Base-by-base conservation (phyloP, 2,888 invertebrate species). In the Meiosimyza platycephala region DNA sequence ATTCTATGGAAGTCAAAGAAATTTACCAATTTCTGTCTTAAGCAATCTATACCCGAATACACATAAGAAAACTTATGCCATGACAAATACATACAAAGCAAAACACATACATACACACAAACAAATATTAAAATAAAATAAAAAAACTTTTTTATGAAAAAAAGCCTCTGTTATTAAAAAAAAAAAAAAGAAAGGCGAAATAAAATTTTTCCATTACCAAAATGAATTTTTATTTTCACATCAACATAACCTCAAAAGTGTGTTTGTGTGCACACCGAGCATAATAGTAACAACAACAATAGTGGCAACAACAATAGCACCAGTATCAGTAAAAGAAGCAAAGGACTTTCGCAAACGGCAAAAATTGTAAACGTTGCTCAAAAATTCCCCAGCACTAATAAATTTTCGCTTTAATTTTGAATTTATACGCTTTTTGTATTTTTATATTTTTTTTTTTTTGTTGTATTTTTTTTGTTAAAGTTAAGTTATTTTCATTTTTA, bases 171-270 rank as follows among this genome's bases (percentile, higher is more conserved):
- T 28, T 28, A 28, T 28, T 28, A 4, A 28, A 28, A 28, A 28
- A 28, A 28, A n/a, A 22, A 1, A 3, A 28, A 28, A 28, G 28
- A 28, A 28, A 18, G 50, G 50, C 28, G 40, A 47, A 62, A 52
- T 60, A 54, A 22, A 40, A 57, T 50, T 55, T 55, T 71, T 64
- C 71, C 71, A 71, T 71, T 71, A 71, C 48, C 33, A 71, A 71
- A 71, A 71, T 71, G 55, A 65, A 71, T 64, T 64, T 64, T 71
- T 65, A 71, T 51, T 65, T 64, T 13, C n/a, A 55, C 71, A 57
- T 50, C 54, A 71, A 63, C 71, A 54, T 15, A 71, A 54, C 71
- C 62, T 63, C 55, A 60, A 52, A 54, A 67, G 40, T 47, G 48
- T n/a, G 15, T 15, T 2, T 65, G 52, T 18, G 67, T 55, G 16